A percentile compares a stretch with the other conserved stretches of the same genome.
Conservation (phyloP, 2,888 invertebrate species). For the Agrotis exclamationis region DNA sequence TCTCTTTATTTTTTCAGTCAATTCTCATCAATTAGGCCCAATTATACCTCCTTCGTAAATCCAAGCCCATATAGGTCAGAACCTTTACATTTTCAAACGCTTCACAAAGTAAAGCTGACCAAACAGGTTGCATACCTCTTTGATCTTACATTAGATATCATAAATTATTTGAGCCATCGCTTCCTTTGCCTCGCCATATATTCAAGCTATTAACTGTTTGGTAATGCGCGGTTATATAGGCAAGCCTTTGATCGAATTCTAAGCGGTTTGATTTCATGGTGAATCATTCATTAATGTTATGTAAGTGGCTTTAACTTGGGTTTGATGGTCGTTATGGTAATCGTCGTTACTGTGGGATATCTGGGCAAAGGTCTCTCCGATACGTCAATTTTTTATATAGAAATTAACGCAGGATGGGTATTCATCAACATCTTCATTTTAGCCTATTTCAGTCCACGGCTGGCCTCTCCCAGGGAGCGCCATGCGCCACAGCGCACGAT, state of each 20-base stretch:
- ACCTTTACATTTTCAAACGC: constrained; percentile 4
- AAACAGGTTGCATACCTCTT: constrained; percentile 18
- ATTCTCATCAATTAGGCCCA: constrained; percentile 2
- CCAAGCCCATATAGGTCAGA: neutral
- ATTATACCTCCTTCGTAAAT: constrained; percentile 36
- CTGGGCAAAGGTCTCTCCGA: too few relatives aligned
- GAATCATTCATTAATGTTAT: constrained; percentile 59
- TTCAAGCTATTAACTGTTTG: constrained; percentile 48
- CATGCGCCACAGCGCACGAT: too few relatives aligned
- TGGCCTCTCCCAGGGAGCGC: too few relatives aligned
- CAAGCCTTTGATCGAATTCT: constrained; percentile 55
- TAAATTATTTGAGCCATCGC: constrained; percentile 57
- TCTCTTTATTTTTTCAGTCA: neutral
- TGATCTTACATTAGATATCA: constrained; percentile 52
- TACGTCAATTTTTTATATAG: too few relatives aligned
- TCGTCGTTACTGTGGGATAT: constrained; percentile 16
- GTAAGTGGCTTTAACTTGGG: constrained; percentile 48
- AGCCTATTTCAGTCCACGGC: too few relatives aligned
- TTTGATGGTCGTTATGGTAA: constrained; percentile 38
- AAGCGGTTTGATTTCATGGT: constrained; percentile 62
- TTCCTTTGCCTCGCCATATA: constrained; percentile 51
- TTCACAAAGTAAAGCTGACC: constrained; percentile 31
- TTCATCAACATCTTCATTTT: too few relatives aligned
- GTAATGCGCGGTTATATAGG: constrained; percentile 49
- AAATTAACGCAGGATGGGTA: too few relatives aligned